Conservation (phyloP, 2,888 invertebrate genomes). For the Andricus quercusramuli region DNA sequence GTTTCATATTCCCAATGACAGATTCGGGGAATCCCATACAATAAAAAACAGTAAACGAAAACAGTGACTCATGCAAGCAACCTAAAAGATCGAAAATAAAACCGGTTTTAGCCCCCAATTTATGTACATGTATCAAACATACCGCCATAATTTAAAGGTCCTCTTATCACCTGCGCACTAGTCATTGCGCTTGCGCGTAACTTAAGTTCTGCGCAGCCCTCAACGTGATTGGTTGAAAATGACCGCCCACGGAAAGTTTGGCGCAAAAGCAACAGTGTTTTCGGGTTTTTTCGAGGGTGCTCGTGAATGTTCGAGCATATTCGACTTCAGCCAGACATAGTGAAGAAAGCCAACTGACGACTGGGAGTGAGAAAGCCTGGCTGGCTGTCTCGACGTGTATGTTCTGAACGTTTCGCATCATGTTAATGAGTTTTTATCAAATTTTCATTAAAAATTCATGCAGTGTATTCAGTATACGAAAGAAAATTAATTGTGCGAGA, state of each 20-base stretch:
- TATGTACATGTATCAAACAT: neutral
- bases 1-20: neutral
- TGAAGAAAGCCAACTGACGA: too few relatives aligned
- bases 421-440: constrained; percentile 88
- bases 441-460: constrained; percentile 86
- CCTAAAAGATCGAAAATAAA: neutral
- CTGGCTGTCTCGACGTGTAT: constrained; percentile 76
- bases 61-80: neutral
- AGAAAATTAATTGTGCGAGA: constrained; percentile 86
- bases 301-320: neutral
- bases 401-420: constrained; percentile 71
- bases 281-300: constrained; percentile 1
- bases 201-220: neutral
- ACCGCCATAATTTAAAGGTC: neutral
- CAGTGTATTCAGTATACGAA: constrained; percentile 85
- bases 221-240: constrained; percentile 4
- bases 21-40: neutral
- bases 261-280: constrained; percentile 13
- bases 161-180: neutral
- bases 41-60: neutral
- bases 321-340: neutral
- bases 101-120: neutral
- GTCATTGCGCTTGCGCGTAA: neutral
- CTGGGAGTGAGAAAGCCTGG: constrained; percentile 68
- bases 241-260: constrained; percentile 21